A percentile compares a stretch with the other conserved stretches of the same genome.
These are phyloP conservation scores for Trichopria drosophilae DNA, from an alignment of 2,888 invertebrate species.

Conservation along the genomic window DNA sequence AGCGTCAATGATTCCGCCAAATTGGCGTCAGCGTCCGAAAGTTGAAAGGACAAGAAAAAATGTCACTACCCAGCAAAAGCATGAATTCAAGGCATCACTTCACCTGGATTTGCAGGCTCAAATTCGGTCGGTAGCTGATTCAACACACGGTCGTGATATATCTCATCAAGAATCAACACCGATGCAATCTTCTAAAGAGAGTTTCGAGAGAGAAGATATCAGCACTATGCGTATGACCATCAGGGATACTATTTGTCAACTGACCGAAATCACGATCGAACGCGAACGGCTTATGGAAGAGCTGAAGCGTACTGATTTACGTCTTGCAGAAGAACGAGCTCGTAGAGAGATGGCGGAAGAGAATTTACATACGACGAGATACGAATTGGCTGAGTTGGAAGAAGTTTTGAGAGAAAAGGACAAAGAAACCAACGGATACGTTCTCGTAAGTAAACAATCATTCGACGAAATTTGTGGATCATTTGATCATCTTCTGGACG, in stretches of 20 bases:
- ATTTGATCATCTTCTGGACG: slow-evolving; percentile 46
- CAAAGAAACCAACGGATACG: slow-evolving; percentile 44
- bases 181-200: too few relatives aligned
- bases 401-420: slow-evolving; percentile 44
- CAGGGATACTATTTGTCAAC: too few relatives aligned
- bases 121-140: slow-evolving; percentile 34
- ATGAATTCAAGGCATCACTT: slow-evolving; percentile 41
- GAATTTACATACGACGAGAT: slow-evolving; percentile 41
- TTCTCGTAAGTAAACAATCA: slow-evolving; percentile 48
- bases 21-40: too few relatives aligned
- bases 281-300: slow-evolving; percentile 44
- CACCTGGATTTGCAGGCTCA: slow-evolving; percentile 49
- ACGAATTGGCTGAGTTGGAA: slow-evolving; percentile 44
- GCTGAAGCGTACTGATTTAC: slow-evolving; percentile 34
- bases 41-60: too few relatives aligned
- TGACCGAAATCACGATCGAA: too few relatives aligned
- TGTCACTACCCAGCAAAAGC: too few relatives aligned
- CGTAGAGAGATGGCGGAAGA: slow-evolving; percentile 47
- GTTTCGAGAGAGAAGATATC: too few relatives aligned
- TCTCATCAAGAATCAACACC: neutral
- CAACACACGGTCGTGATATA: too few relatives aligned
- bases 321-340: slow-evolving; percentile 46
- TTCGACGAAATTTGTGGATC: slow-evolving; percentile 49
- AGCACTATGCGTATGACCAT: too few relatives aligned
- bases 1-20: too few relatives aligned